A percentile compares a stretch with the other conserved stretches of the same genome.
phyloP scores from a whole-genome alignment of 2,888 invertebrate species.

The Drosophila mercatorum region DNA sequence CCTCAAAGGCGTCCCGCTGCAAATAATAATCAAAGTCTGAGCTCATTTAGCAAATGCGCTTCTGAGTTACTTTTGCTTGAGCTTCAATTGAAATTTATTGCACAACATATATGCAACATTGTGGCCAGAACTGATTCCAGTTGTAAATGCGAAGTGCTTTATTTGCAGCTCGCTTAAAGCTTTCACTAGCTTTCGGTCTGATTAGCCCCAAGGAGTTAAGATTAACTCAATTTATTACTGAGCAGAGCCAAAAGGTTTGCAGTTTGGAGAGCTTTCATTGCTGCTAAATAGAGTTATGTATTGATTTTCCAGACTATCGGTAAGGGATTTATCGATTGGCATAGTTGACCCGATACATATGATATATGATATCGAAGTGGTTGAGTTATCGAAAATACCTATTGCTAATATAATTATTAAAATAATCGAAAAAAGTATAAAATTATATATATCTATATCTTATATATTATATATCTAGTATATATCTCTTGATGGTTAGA shows the following conservation, averaged over 20 bases:
- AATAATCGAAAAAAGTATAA: too few species aligned
- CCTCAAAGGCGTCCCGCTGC: background rate
- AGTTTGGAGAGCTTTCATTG: too few species aligned
- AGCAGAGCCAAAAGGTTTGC: background rate
- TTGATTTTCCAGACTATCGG: too few species aligned
- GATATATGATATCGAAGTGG: too few species aligned
- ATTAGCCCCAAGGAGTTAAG: background rate
- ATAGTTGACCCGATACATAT: too few species aligned
- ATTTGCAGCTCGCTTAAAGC: slow-evolving; percentile 10
- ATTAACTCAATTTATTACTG: background rate
- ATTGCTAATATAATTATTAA: too few species aligned
- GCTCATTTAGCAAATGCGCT: slow-evolving; percentile 33
- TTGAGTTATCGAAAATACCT: too few species aligned
- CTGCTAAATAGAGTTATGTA: background rate
- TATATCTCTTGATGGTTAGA: too few species aligned
- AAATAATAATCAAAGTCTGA: slow-evolving; percentile 22
- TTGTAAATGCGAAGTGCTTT: slow-evolving; percentile 22
- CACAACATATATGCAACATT: slow-evolving; percentile 32
- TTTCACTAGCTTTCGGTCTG: slow-evolving; percentile 2
- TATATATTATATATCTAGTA: too few species aligned
- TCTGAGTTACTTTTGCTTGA: slow-evolving; percentile 26
- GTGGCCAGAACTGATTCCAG: slow-evolving; percentile 7
- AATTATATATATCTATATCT: too few species aligned
- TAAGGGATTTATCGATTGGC: too few species aligned
- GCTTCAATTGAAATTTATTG: slow-evolving; percentile 60